phyloP scores from a whole-genome alignment of 2,113 vertebrate species.

The Colossoma macropomum region DNA sequence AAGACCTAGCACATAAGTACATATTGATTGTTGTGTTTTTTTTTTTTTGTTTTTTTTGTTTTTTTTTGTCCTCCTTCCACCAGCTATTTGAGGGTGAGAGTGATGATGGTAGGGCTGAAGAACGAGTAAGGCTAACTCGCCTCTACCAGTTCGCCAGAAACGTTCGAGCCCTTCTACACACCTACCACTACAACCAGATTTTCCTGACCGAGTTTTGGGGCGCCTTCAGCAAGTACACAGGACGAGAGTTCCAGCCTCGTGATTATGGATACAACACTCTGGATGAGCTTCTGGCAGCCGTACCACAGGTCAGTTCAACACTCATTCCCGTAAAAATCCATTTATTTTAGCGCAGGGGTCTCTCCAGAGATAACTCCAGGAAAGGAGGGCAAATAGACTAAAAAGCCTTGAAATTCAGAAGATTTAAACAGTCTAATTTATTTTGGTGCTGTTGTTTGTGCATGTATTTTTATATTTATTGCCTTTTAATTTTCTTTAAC shows the following conservation, averaged over 20 bases:
- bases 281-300: conserved; percentile 90
- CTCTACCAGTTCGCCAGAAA: conserved; percentile 94
- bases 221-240: conserved; percentile 91
- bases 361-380: neutral
- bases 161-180: conserved; percentile 90
- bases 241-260: conserved; percentile 83
- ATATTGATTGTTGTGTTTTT: too few species aligned
- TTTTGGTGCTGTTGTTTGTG: neutral
- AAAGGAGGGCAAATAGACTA: neutral
- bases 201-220: conserved; percentile 91
- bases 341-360: too few species aligned
- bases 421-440: neutral
- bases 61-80: neutral
- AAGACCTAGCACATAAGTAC: too few species aligned
- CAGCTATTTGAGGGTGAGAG: conserved; percentile 82
- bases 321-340: neutral
- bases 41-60: neutral
- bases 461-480: too few species aligned
- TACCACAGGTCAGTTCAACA: conserved; percentile 85
- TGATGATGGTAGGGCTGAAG: conserved; percentile 59
- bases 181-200: conserved; percentile 98
- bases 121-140: conserved; percentile 87
- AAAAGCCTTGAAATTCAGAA: neutral
- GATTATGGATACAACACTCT: conserved; percentile 83
- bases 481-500: neutral